These are phyloP conservation scores for Euplexia lucipara DNA, from an alignment of 2,888 invertebrate species.

Conservation along the genomic window DNA sequence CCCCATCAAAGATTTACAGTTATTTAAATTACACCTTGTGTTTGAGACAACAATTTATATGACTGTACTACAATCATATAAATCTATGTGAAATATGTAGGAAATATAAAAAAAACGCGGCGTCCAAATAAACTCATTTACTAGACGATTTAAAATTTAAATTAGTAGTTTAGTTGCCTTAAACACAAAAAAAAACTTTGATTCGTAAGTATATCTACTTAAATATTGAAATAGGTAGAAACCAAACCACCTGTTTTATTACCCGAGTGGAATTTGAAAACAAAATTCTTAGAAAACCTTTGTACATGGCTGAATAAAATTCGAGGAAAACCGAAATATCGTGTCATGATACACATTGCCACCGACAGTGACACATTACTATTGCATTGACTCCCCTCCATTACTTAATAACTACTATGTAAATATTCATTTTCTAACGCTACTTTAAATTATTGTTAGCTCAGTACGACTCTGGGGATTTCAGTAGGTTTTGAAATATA, in stretches of 20 bases:
- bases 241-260: not conserved
- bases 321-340: slow-evolving; percentile 42
- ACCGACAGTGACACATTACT: slow-evolving; percentile 70
- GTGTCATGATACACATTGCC: slow-evolving; percentile 51
- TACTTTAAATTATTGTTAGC: slow-evolving; percentile 39
- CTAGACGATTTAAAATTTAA: no score
- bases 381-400: slow-evolving; percentile 46
- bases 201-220: no score
- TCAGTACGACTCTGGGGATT: slow-evolving; percentile 19
- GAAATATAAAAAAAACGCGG: no score
- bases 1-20: no score
- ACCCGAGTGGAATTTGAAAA: not conserved
- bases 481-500: not conserved
- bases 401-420: slow-evolving; percentile 51
- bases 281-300: slow-evolving; percentile 37
- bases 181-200: no score
- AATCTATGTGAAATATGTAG: no score
- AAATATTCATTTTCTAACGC: slow-evolving; percentile 51
- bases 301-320: slow-evolving; percentile 47
- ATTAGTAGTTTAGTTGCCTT: no score
- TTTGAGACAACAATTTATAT: no score
- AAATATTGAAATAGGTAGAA: not conserved
- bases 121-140: no score
- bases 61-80: no score
- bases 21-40: no score